Evolutionary conservation across 2,888 invertebrate genomes (phyloP), one percentile per base, ranked within the genome.

Genomic region (Sminthurinus aureus): DNA sequence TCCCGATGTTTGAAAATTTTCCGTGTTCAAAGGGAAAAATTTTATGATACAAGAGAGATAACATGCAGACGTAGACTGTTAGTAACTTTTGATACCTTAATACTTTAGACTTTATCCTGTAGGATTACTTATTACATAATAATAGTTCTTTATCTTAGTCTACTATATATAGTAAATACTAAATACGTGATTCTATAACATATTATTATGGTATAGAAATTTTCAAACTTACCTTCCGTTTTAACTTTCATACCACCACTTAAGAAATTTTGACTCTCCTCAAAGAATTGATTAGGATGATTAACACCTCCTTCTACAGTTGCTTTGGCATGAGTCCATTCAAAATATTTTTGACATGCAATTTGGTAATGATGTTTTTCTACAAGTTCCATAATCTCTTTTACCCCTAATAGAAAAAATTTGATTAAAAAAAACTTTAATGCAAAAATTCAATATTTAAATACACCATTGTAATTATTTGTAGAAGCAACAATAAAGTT

Each of bases 251-350:
- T 71, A 24, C 74, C 88, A 71, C 87, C 89, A 9, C 81, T 82
- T 0, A 89, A 83, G 4, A 93, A 89, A 87, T 92, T 93, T 88
- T 93, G 93, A 89, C 95, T 96, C 89, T 96, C 96, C 89, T 94
- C 94, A 90, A 95, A 98, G 91, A 95, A 98, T 87, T 95, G 95
- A 91, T 98, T 98, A 0, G 98, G 98, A 91, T 98, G 98, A 90
- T 94, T 93, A 67, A 97, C 94, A 2, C 94, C 93, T 69, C 93
- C 91, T 67, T 93, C 94, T 18, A 93, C 89, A n/a, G 92, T 91
- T 8, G 92, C 91, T 88, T 93, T 93, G 87, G 89, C 89, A 87
- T 96, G 95, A 0, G 92, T 92, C 79, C 93, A 91, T 91, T 95
- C 95, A 91, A 96, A 98, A 90, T 95, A 96, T 90, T 94, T 94